phyloP scores from a whole-genome alignment of 2,888 invertebrate genomes.

The Petrolisthes manimaculis region DNA sequence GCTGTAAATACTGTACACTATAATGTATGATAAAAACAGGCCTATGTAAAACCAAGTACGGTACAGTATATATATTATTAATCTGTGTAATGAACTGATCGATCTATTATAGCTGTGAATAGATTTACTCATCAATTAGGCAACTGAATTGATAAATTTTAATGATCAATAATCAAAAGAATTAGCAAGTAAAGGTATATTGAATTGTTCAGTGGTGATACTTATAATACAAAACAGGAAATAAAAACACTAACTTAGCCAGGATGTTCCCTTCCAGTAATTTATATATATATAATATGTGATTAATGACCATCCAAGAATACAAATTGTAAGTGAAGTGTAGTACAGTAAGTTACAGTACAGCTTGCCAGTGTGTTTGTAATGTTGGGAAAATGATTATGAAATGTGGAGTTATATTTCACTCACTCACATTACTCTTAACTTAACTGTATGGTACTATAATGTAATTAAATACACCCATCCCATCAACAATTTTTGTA shows the following conservation, averaged over 20 bases:
- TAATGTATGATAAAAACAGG: no score
- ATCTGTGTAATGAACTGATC: not conserved
- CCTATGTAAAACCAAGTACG: no score
- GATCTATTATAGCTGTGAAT: not conserved
- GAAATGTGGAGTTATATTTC: not conserved
- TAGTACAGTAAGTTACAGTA: not conserved
- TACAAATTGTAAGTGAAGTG: constrained; percentile 1
- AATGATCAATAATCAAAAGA: not conserved
- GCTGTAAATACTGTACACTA: no score
- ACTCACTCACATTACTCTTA: not conserved
- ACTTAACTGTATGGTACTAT: not conserved
- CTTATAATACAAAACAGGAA: not conserved
- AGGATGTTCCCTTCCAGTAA: not conserved
- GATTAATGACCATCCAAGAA: not conserved
- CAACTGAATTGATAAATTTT: not conserved
- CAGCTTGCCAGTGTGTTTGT: constrained; percentile 7
- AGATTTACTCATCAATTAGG: no score
- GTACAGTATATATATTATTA: not conserved
- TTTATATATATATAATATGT: no score
- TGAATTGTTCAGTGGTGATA: no score
- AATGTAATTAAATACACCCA: constrained; percentile 35
- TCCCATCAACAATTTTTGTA: constrained; percentile 53
- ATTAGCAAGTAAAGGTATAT: no score
- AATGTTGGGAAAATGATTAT: not conserved
- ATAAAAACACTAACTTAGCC: not conserved